Evolutionary conservation across 2,113 vertebrate species (phyloP).

Genomic region (Martes martes): DNA sequence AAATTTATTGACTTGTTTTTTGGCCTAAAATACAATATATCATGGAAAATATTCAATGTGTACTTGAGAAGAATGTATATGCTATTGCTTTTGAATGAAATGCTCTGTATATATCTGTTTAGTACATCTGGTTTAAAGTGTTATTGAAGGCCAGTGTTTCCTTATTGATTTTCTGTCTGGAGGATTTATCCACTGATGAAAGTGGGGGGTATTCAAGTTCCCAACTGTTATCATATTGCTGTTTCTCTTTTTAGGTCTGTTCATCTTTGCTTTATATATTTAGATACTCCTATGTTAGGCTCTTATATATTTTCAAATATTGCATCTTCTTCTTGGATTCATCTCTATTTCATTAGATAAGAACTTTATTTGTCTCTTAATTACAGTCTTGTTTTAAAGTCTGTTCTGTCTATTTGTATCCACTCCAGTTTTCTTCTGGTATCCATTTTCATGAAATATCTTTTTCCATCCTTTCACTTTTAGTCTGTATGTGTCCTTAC

Average conservation of each 20-base stretch:
- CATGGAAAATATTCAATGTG: neutral
- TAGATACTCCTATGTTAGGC: neutral
- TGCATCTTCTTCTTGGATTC: neutral
- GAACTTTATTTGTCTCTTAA: neutral
- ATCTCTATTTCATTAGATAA: neutral
- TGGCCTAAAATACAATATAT: neutral
- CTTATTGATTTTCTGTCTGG: neutral
- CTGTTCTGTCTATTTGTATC: neutral
- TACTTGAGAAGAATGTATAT: neutral
- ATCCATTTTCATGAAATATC: neutral
- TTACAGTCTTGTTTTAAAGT: neutral
- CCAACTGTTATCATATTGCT: neutral
- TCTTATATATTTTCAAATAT: neutral
- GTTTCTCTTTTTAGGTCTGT: neutral
- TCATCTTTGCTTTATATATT: neutral
- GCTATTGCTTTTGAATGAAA: neutral
- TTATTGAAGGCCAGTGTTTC: neutral
- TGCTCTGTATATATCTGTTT: neutral
- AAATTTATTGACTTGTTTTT: neutral
- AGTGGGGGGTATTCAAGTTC: neutral
- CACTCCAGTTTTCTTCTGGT: neutral
- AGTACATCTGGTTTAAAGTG: neutral
- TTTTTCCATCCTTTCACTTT: neutral
- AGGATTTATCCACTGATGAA: neutral
- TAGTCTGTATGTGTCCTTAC: neutral